Base-by-base conservation (phyloP, 2,888 invertebrate species). In the Pecten maximus region DNA sequence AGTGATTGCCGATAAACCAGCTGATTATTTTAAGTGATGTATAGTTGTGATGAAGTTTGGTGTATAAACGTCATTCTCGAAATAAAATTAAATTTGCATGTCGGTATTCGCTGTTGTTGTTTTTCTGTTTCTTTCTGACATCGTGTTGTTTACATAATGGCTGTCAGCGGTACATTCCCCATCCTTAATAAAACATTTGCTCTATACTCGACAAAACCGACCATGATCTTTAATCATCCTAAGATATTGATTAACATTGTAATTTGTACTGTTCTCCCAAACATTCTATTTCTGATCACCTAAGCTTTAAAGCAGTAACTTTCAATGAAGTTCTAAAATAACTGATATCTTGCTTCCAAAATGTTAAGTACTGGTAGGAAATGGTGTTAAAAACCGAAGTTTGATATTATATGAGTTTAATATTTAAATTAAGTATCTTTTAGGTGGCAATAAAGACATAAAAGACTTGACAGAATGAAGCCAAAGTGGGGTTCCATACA, bases 341-440 rank as follows among this genome's bases (percentile, higher is more conserved):
- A 74, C 74, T 74, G 74, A 74, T 74, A 74, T 15, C 35, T 35
- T 35, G 74, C 23, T 35, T 35, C 8, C 35, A 74, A 74, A 74
- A 35, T 74, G 74, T 74, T 74, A 74, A 28, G 35, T 35, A 74
- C 74, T 35, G 74, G 74, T 74, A 74, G 74, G 35, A 16, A 74
- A 74, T 2, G 74, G 74, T 74, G 74, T 35, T 74, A 6, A 74
- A 28, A 74, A 35, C 35, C 28, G 1, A 28, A 15, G 28, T 74
- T 74, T 35, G 74, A 28, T 35, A 74, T 35, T 74, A 28, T 74
- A 35, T 3, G 74, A 28, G 74, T 74, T 74, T 74, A 74, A 74
- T 74, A 74, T 74, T 74, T 28, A 74, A 74, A 74, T 74, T 74
- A 74, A 74, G 74, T 74, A 74, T 74, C 74, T 74, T 74, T 74